phyloP scores from a whole-genome alignment of 1,140 invertebrate species.

The Sminthurinus signatus region DNA sequence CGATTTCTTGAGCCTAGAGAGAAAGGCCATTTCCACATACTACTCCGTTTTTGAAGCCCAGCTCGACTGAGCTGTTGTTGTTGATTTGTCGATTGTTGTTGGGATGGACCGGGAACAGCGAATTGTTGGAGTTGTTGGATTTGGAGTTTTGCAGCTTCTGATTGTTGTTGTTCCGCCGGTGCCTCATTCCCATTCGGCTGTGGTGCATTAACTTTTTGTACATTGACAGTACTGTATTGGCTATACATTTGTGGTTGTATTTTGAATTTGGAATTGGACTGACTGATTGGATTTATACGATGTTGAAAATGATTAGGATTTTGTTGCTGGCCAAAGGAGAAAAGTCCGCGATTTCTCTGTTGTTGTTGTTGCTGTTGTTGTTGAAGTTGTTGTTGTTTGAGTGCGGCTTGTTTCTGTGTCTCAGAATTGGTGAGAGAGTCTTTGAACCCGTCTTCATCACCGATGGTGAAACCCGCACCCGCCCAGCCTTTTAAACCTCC shows the following conservation, averaged over 20 bases:
- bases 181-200: background rate
- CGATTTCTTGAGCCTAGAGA: background rate
- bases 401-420: background rate
- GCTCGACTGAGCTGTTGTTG: constrained; percentile 7
- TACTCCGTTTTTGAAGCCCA: constrained; percentile 2
- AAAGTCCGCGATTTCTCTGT: background rate
- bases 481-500: constrained; percentile 64
- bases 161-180: constrained; percentile 1
- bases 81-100: constrained; percentile 10
- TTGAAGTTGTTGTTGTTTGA: constrained; percentile 11
- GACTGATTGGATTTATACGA: background rate
- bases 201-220: constrained; percentile 10
- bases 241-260: background rate
- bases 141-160: constrained; percentile 12
- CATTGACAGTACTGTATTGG: background rate
- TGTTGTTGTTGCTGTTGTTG: constrained; percentile 2
- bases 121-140: constrained; percentile 9
- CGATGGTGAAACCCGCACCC: constrained; percentile 39
- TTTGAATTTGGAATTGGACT: too few relatives aligned
- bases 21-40: constrained; percentile 13
- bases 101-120: background rate
- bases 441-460: constrained; percentile 40
- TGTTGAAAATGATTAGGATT: background rate
- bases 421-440: constrained; percentile 41
- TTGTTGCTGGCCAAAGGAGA: background rate